Evolutionary conservation across 2,113 vertebrate genomes (phyloP).

Genomic region (Corythaeola cristata): DNA sequence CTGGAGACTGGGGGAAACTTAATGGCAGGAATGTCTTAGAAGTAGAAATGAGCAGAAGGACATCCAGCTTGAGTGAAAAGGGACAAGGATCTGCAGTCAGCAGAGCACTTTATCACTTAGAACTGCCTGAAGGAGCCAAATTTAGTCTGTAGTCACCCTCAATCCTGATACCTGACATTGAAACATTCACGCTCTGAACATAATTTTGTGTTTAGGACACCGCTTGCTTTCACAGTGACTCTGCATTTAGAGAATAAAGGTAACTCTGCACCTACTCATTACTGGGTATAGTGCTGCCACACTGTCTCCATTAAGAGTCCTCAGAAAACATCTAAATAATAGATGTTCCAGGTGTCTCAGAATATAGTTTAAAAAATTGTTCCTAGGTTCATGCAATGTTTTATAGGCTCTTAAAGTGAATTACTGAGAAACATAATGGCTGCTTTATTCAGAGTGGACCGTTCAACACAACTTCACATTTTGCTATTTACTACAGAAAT

Average conservation of each 20-base stretch:
- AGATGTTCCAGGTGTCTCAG: background rate
- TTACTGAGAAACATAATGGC: background rate
- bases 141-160: conserved; percentile 10
- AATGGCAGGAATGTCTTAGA: background rate
- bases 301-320: background rate
- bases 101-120: background rate
- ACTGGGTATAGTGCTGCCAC: background rate
- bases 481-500: conserved; percentile 4
- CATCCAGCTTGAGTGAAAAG: background rate
- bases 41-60: background rate
- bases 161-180: background rate
- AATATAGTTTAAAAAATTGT: background rate
- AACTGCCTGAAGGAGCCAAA: background rate
- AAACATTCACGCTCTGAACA: background rate
- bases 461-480: background rate
- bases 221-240: background rate
- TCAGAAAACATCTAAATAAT: background rate
- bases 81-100: background rate
- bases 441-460: conserved; percentile 15
- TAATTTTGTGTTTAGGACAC: background rate
- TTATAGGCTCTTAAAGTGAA: background rate
- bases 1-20: background rate
- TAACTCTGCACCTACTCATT: background rate
- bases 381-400: background rate
- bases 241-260: background rate